Conservation (phyloP, 2,113 vertebrate genomes). For the Campylorhamphus procurvoides region DNA sequence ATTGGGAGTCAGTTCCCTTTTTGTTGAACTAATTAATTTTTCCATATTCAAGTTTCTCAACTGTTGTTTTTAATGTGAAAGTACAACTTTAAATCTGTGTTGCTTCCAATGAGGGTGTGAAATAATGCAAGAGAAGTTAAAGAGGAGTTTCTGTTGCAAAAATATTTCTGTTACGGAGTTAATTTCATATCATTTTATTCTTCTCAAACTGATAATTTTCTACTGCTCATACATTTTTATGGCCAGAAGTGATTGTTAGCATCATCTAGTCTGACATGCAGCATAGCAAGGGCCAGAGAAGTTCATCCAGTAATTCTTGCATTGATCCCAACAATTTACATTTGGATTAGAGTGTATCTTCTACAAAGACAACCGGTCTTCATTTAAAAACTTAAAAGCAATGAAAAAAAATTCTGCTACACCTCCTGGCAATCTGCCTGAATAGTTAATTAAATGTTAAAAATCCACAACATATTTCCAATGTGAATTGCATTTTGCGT, state of each 20-base stretch:
- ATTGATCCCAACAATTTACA: conserved; percentile 64
- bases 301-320: conserved; percentile 64
- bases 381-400: conserved; percentile 54
- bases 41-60: neutral
- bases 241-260: conserved; percentile 57
- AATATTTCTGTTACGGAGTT: conserved; percentile 58
- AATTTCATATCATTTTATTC: conserved; percentile 64
- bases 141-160: conserved; percentile 38
- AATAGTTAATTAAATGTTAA: conserved; percentile 26
- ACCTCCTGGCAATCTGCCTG: neutral
- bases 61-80: neutral
- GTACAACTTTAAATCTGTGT: neutral
- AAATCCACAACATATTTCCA: neutral
- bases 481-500: neutral
- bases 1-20: neutral
- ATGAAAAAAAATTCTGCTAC: neutral
- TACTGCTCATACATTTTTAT: conserved; percentile 53
- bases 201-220: conserved; percentile 67
- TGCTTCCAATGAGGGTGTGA: neutral
- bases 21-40: neutral
- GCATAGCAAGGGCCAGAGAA: conserved; percentile 61
- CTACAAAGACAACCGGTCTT: conserved; percentile 15
- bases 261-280: conserved; percentile 53
- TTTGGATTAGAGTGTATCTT: conserved; percentile 37
- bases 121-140: conserved; percentile 34